Evolutionary conservation across 2,888 invertebrate genomes (phyloP).

Genomic region (Nycteola revayana): DNA sequence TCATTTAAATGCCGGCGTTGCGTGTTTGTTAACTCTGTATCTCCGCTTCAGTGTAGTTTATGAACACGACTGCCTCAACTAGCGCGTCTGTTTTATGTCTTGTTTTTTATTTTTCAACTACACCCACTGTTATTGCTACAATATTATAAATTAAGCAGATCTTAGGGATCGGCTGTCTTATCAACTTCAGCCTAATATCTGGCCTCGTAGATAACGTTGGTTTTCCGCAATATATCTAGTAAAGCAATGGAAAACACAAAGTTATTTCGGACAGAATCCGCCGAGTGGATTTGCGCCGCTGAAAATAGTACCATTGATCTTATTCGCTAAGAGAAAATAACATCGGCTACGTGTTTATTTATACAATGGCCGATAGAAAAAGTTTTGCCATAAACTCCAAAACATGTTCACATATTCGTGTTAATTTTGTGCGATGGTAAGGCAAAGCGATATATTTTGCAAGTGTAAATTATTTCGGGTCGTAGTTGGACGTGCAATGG

Average conservation of each 20-base stretch:
- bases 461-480: too few relatives aligned
- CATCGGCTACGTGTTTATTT: slow-evolving; percentile 63
- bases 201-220: slow-evolving; percentile 46
- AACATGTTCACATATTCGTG: slow-evolving; percentile 48
- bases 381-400: slow-evolving; percentile 46
- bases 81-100: slow-evolving; percentile 35
- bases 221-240: slow-evolving; percentile 66
- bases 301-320: slow-evolving; percentile 77
- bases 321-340: slow-evolving; percentile 67
- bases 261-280: slow-evolving; percentile 76
- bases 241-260: slow-evolving; percentile 58
- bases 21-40: slow-evolving; percentile 19
- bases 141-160: slow-evolving; percentile 37
- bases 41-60: slow-evolving; percentile 16
- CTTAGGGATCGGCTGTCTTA: slow-evolving; percentile 38
- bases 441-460: too few relatives aligned
- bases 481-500: too few relatives aligned
- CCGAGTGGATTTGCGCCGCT: slow-evolving; percentile 71
- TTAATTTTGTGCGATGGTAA: slow-evolving; percentile 17
- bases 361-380: slow-evolving; percentile 50
- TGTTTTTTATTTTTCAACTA: slow-evolving; percentile 28
- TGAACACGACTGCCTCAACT: slow-evolving; percentile 9
- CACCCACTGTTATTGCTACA: slow-evolving; percentile 30
- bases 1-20: slow-evolving; percentile 32
- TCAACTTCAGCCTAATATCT: slow-evolving; percentile 38